Base-by-base conservation (phyloP, 2,113 vertebrate genomes). In the Gymnorhina tibicen region DNA sequence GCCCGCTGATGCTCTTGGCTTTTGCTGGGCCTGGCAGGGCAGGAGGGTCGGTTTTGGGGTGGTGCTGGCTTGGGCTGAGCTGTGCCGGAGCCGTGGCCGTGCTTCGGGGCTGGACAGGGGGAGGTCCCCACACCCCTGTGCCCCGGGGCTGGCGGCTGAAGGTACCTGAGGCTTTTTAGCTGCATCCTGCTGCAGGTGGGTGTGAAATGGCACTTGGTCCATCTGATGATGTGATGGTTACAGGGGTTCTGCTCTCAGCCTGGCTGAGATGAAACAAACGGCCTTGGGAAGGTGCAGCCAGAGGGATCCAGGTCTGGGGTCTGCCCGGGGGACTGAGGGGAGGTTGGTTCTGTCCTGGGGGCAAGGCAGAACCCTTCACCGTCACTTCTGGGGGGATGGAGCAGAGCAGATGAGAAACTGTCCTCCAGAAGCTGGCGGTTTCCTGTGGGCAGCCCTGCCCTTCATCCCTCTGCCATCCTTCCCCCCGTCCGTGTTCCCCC, bases 31-130 rank as follows among this genome's bases (percentile, higher is more conserved):
- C 30, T 75, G 56, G 22, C 1, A 3, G 21, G 58, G 26, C 0
- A 2, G 39, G 30, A 21, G 0, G 10, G 46, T 82, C 0, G 1
- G 12, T 16, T 82, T 63, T 87, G 84, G 80, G 87, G 6, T 17
- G 56, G 22, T 3, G 5, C 19, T 89, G 75, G 28, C 1, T 7
- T 56, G 42, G 52, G 49, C 41, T 44, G 75, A 47, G 86, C 70
- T 58, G n/a, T 66, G 39, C 74, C 18, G 33, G 47, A 64, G 55
- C 30, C 0, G 0, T 41, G 53, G 26, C 47, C 1, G 1, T 4
- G 30, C 5, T 0, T 4, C 0, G 2, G n/a, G 50, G 56, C 66
- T 75, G 70, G 37, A 7, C 47, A 44, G 1, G 7, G 64, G 22
- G 28, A 42, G 15, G 37, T 74, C 41, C 46, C 21, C 18, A 3